A percentile compares a stretch with the other conserved stretches of the same genome.
Evolutionary conservation across 1,140 invertebrate genomes (phyloP).

Genomic region (Colletes gigas): DNA sequence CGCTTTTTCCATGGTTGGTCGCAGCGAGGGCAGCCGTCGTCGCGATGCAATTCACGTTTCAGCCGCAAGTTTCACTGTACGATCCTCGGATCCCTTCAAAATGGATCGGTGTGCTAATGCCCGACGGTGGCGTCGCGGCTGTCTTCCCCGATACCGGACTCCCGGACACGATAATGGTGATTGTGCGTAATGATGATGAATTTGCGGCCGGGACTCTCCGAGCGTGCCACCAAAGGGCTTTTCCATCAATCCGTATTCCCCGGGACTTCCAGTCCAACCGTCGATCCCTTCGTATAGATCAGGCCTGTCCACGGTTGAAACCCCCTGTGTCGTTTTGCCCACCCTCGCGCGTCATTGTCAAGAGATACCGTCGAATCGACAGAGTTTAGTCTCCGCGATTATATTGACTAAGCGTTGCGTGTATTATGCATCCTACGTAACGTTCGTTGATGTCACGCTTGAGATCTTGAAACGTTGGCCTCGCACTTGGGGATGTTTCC

Average conservation of each 20-base stretch:
- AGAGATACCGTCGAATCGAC: background rate
- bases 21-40: background rate
- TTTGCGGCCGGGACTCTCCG: background rate
- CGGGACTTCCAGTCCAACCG: background rate
- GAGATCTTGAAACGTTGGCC: too few relatives aligned
- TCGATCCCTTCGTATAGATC: constrained; percentile 3
- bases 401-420: background rate
- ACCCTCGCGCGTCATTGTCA: background rate
- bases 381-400: background rate
- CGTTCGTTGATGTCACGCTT: too few relatives aligned
- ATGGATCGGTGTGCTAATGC: constrained; percentile 11
- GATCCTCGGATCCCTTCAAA: constrained; percentile 10
- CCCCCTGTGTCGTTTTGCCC: background rate
- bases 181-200: constrained; percentile 22
- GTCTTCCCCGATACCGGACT: background rate
- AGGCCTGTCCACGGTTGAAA: background rate
- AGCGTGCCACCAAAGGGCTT: background rate
- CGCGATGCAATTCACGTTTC: background rate
- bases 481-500: too few relatives aligned
- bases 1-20: background rate
- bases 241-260: constrained; percentile 18
- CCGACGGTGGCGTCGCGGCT: background rate
- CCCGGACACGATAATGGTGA: background rate
- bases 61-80: background rate
- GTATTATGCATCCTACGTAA: too few relatives aligned